These are phyloP conservation scores for Sorex fumeus DNA, from an alignment of 2,113 vertebrate genomes.

Conservation along the genomic window DNA sequence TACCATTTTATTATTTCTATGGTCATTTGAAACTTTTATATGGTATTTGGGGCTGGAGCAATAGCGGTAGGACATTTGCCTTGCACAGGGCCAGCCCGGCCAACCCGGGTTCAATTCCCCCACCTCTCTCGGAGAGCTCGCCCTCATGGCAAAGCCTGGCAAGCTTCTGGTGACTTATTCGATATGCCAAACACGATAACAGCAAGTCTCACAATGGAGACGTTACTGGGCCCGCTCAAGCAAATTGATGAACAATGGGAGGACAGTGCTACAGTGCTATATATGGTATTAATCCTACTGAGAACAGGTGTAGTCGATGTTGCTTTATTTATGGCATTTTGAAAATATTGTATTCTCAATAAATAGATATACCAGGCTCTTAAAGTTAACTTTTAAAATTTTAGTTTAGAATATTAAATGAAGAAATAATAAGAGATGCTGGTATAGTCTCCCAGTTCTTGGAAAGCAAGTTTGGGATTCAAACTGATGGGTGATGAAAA, in stretches of 20 bases:
- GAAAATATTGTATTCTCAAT: neutral
- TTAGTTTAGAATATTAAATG: neutral
- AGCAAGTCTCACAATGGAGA: no score
- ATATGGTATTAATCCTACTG: neutral
- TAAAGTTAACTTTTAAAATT: neutral
- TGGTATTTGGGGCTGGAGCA: no score
- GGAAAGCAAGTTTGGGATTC: neutral
- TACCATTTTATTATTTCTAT: neutral
- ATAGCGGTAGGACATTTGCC: no score
- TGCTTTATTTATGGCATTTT: neutral
- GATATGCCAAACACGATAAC: no score
- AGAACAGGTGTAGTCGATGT: neutral
- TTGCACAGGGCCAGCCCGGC: no score
- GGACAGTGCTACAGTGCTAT: no score
- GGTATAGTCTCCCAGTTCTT: neutral
- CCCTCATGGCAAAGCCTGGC: no score
- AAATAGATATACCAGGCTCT: neutral
- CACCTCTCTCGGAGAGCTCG: no score
- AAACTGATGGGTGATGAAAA: neutral
- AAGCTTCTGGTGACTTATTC: no score
- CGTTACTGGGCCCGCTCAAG: no score
- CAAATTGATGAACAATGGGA: no score
- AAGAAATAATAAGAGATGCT: neutral
- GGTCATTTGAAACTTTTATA: neutral
- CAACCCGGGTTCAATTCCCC: no score